Evolutionary conservation across 2,113 vertebrate species (phyloP), one percentile per base, ranked within the genome.

Genomic region (Sinocyclocheilus grahami): DNA sequence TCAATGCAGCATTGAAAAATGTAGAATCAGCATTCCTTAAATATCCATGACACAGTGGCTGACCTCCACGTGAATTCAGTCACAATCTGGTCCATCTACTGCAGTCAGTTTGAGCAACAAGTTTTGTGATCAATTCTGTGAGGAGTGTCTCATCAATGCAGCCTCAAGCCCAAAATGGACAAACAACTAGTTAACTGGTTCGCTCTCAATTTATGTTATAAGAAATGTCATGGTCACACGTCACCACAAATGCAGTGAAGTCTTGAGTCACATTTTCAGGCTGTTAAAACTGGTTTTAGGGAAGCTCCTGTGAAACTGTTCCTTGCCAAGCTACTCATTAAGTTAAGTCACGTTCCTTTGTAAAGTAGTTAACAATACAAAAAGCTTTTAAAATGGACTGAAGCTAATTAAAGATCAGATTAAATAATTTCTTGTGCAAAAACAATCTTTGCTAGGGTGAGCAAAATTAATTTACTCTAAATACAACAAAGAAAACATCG

Each of bases 21-120:
- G 88, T 88, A 67, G 88, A 90, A 88, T 93, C 92, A 92, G 92
- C 93, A 93, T 93, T 93, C 91, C 92, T 93, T 92, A 93, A 94
- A 94, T 93, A 94, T 92, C 91, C 90, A 65, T 74, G 82, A 89
- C 46, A 83, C 78, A 86, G 82, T 75, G 86, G 77, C 87, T 88
- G 91, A 89, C 85, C 89, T 86, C 78, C 77, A 86, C 14, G n/a
- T 89, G 84, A 89, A 83, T 84, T 51, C 82, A 60, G 13, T 11
- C 76, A 81, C 65, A 9, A 85, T 58, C 46, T 72, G 7, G 10
- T 42, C 12, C 51, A 84, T 18, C 20, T 39, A 74, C 51, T 11
- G 67, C 69, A 48, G 55, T 12, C 69, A 60, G 9, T 11, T 80
- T 82, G 53, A 75, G 69, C 53, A 72, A 74, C 82, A 74, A 69